Percentiles rank a stretch among this genome's conserved stretches.
Evolutionary conservation across 2,113 vertebrate genomes (phyloP).

Genomic region (Ptyas mucosa): DNA sequence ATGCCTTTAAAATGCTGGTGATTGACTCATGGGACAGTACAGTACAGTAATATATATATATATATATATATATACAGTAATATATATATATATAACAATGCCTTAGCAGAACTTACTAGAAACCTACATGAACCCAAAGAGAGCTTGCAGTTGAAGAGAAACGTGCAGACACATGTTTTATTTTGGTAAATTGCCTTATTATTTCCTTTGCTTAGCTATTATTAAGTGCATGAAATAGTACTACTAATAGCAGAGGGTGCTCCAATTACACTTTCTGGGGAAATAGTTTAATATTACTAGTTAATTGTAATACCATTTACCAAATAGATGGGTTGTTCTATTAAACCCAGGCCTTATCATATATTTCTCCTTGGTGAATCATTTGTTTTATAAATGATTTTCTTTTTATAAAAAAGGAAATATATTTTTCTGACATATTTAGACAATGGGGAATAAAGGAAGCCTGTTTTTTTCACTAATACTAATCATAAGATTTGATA

Average conservation of each 20-base stretch:
- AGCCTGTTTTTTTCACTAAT: neutral
- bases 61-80: too few species aligned
- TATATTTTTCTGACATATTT: neutral
- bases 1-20: constrained; percentile 47
- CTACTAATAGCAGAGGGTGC: constrained; percentile 16
- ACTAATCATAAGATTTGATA: neutral
- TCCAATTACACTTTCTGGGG: constrained; percentile 26
- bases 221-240: constrained; percentile 25
- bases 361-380: constrained; percentile 6
- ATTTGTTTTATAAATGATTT: constrained; percentile 7
- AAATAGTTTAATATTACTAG: neutral
- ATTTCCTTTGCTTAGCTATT: constrained; percentile 28
- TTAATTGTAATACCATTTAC: constrained; percentile 25
- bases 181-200: constrained; percentile 35
- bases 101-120: constrained; percentile 56
- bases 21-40: constrained; percentile 40
- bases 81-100: too few species aligned
- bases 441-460: neutral
- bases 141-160: constrained; percentile 23
- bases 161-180: constrained; percentile 25
- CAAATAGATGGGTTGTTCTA: constrained; percentile 16
- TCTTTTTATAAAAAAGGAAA: neutral
- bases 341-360: neutral
- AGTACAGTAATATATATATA: constrained; percentile 41
- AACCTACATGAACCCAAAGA: constrained; percentile 53